These are phyloP conservation scores for Hydropsyche betteni DNA, from an alignment of 2,888 invertebrate species.

Conservation along the genomic window DNA sequence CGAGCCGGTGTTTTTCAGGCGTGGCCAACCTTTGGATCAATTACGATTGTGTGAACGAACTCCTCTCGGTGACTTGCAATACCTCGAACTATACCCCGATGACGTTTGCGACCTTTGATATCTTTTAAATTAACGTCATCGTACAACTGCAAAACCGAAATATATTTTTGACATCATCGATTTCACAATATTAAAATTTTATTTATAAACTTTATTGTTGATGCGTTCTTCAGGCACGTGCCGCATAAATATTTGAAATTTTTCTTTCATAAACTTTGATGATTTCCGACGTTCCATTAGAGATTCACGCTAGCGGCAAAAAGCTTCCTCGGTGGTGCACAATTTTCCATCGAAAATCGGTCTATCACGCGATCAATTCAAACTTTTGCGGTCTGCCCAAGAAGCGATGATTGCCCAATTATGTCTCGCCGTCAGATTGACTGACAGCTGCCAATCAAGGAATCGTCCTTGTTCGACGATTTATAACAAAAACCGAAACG, in stretches of 20 bases:
- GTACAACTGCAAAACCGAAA: too few species aligned
- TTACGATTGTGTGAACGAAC: background rate
- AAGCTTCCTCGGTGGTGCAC: conserved; percentile 41
- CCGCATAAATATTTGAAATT: too few species aligned
- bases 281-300: conserved; percentile 2
- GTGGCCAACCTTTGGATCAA: conserved; percentile 15
- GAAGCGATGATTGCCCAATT: conserved; percentile 48
- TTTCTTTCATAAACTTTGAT: too few species aligned
- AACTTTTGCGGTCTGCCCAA: conserved; percentile 41
- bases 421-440: conserved; percentile 46
- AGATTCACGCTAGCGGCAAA: conserved; percentile 39
- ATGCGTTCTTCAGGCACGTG: too few species aligned
- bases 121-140: too few species aligned
- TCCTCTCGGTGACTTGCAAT: conserved; percentile 10
- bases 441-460: conserved; percentile 49
- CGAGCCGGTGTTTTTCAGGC: conserved; percentile 24
- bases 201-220: too few species aligned
- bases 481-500: conserved; percentile 17
- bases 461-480: conserved; percentile 1
- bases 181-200: too few species aligned
- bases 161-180: too few species aligned
- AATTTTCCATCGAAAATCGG: conserved; percentile 10
- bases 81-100: background rate
- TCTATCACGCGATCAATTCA: conserved; percentile 45
- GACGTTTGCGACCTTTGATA: background rate